These are phyloP conservation scores for Brachylomia viminalis DNA, from an alignment of 2,888 invertebrate genomes.

Conservation along the genomic window DNA sequence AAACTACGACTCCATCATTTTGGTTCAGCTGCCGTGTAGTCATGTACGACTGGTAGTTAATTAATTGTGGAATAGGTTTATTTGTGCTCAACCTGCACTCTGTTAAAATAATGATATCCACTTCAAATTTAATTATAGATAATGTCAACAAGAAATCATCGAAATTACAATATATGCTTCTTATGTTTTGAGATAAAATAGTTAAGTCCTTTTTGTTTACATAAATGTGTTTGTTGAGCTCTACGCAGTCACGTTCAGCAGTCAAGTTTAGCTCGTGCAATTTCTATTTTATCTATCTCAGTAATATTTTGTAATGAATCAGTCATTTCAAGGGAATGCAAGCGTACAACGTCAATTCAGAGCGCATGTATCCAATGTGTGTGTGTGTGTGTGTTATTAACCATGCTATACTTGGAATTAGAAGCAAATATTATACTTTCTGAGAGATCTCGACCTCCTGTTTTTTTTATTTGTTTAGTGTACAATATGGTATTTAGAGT, in stretches of 20 bases:
- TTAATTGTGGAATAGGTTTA: too few species aligned
- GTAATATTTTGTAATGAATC: conserved; percentile 12
- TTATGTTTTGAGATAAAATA: conserved; percentile 4
- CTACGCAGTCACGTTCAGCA: conserved; percentile 8
- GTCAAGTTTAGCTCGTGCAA: conserved; percentile 8
- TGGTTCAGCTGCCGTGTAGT: too few species aligned
- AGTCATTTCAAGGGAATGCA: conserved; percentile 9
- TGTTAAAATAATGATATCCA: too few species aligned
- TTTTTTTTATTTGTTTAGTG: conserved; percentile 7
- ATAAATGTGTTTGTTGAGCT: conserved; percentile 11
- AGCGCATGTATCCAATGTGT: conserved; percentile 5
- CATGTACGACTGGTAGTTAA: too few species aligned
- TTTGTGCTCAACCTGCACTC: too few species aligned
- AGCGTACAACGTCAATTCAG: conserved; percentile 13
- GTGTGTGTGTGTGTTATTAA: too few species aligned
- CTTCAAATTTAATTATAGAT: too few species aligned
- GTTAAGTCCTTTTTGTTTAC: conserved; percentile 10
- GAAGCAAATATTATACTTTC: conserved; percentile 3
- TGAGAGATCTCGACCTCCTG: not conserved
- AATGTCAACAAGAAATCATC: not conserved
- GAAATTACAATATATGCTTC: conserved; percentile 6
- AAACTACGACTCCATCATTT: too few species aligned
- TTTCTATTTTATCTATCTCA: conserved; percentile 18
- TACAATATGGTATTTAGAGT: conserved; percentile 4
- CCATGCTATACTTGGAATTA: not conserved